phyloP scores from a whole-genome alignment of 2,797 vertebrate genomes.

The Babyrousa celebensis region DNA sequence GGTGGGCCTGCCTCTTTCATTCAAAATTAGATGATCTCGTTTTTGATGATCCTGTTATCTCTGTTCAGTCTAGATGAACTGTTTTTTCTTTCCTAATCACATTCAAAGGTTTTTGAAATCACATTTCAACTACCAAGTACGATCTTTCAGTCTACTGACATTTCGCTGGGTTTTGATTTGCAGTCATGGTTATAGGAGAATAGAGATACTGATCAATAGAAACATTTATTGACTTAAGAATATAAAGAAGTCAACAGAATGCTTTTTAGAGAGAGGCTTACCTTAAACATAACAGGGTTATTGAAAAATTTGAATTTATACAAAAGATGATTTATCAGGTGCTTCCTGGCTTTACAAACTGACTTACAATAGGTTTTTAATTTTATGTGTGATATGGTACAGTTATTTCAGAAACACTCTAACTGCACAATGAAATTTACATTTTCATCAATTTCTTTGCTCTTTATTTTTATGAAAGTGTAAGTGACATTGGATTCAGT shows the following conservation, averaged over 20 bases:
- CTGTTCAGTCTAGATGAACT: neutral
- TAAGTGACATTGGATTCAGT: neutral
- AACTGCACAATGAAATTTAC: neutral
- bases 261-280: neutral
- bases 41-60: neutral
- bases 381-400: neutral
- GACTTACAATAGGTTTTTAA: neutral
- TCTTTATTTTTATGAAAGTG: constrained; percentile 60
- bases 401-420: neutral
- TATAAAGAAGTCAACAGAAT: constrained; percentile 21
- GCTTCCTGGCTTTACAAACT: constrained; percentile 24
- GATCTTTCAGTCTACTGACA: constrained; percentile 15
- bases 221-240: constrained; percentile 43
- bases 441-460: neutral
- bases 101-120: constrained; percentile 9
- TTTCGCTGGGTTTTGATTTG: constrained; percentile 51
- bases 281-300: neutral
- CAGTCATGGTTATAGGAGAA: neutral
- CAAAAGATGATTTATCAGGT: constrained; percentile 21
- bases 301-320: neutral
- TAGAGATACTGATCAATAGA: constrained; percentile 2
- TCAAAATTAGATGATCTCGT: neutral
- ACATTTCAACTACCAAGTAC: neutral
- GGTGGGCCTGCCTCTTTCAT: neutral
- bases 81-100: neutral